phyloP scores from a whole-genome alignment of 37 sponge, comb jelly and placozoan genomes.

The Aplysina aerophoba region DNA sequence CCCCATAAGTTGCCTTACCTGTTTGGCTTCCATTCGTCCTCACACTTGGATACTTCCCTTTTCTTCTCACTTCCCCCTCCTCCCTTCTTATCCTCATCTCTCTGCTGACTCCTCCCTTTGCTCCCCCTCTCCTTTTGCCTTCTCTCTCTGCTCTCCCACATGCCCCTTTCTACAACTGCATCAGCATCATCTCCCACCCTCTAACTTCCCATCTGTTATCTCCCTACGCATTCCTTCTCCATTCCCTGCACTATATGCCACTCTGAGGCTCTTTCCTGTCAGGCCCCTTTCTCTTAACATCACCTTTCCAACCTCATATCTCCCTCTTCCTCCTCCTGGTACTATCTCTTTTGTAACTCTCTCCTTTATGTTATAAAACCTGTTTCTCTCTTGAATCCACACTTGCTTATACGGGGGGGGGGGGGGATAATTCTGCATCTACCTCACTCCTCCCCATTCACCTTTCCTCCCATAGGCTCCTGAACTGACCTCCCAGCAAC shows the following conservation, averaged over 20 bases:
- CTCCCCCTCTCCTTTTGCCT: too few relatives aligned
- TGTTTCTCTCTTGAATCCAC: too few relatives aligned
- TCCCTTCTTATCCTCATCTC: not conserved
- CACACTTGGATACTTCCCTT: not conserved
- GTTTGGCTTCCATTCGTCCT: not conserved
- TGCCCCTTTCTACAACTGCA: too few relatives aligned
- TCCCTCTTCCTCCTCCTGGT: not conserved
- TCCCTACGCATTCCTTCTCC: not conserved
- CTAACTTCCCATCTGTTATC: not conserved
- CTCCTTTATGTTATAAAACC: too few relatives aligned
- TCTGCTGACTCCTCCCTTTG: slow-evolving; percentile 4
- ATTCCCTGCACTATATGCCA: not conserved
- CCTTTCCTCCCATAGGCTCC: not conserved
- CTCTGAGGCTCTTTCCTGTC: not conserved
- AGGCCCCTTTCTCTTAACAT: not conserved
- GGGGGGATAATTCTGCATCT: too few relatives aligned
- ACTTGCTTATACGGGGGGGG: too few relatives aligned
- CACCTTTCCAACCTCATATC: not conserved
- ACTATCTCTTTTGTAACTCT: too few relatives aligned
- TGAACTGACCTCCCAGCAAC: too few relatives aligned
- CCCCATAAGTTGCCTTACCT: not conserved
- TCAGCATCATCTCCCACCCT: not conserved
- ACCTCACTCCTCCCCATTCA: too few relatives aligned
- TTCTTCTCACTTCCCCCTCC: not conserved
- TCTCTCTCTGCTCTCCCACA: too few relatives aligned